Evolutionary conservation across 2,113 vertebrate genomes (phyloP).

Genomic region (Aptenodytes forsteri): DNA sequence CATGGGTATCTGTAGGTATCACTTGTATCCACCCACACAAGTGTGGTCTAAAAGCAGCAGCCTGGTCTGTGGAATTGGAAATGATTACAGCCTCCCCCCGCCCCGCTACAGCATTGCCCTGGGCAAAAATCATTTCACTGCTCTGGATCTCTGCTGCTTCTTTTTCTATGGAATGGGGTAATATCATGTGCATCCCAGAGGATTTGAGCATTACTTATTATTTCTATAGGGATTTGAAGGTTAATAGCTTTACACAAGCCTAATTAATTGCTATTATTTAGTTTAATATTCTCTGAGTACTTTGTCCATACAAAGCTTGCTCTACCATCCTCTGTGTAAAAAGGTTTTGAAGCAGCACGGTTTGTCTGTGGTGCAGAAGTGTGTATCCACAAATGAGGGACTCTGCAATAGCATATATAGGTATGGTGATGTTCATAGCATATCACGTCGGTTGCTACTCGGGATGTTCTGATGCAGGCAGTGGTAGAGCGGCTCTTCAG

Average conservation of each 20-base stretch:
- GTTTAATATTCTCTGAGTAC: constrained; percentile 7
- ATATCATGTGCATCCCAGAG: background rate
- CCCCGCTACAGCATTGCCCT: background rate
- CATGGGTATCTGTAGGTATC: rapidly evolving
- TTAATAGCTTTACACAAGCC: constrained; percentile 64
- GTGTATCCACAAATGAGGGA: rapidly evolving
- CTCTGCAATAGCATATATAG: rapidly evolving
- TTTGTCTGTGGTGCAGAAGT: rapidly evolving
- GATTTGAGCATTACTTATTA: background rate
- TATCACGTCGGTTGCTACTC: rapidly evolving
- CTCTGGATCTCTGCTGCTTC: background rate
- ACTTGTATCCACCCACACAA: rapidly evolving
- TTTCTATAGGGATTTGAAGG: constrained; percentile 47
- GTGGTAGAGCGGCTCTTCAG: background rate
- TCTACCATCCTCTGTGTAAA: background rate
- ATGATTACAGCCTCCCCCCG: background rate
- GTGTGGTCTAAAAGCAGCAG: background rate
- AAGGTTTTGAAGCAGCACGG: rapidly evolving
- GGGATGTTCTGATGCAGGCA: rapidly evolving
- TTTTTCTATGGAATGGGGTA: background rate
- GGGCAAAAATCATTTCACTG: background rate
- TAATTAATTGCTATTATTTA: constrained; percentile 65
- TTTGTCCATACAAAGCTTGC: background rate
- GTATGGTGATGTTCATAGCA: rapidly evolving
- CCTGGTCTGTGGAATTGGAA: background rate